Evolutionary conservation across 2,797 vertebrate genomes (phyloP), one percentile per base, ranked within the genome.

Genomic region (Selene dorsalis): DNA sequence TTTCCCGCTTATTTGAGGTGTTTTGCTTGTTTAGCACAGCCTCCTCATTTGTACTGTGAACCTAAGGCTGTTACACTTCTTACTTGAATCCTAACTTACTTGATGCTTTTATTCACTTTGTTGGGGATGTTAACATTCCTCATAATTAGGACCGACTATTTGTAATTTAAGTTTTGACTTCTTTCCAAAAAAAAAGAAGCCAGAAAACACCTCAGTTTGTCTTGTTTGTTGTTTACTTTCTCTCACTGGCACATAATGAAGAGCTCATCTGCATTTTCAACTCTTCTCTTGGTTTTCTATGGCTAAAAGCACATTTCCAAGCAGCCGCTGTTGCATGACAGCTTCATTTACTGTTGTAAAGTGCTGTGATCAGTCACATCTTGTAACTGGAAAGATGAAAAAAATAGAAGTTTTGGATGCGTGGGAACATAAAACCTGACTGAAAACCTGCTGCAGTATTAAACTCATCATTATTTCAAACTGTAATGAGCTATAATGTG

Each of bases 1-100:
- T 69, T 80, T 77, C 63, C 76, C 68, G 76, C 77, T 66, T 58
- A n/a, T 32, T 66, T 4, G 2, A 61, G 18, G 18, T 80, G 72
- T 53, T 24, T 43, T 22, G 14, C 30, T 45, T 68, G 12, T 69
- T 68, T 3, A 56, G 52, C 64, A 50, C 32, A 63, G 43, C 22
- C 18, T 56, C 58, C 28, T 60, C 60, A 50, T 52, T 83, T 66
- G 24, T 43, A 1, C 3, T 55, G 57, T 60, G 68, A 24, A 50
- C 61, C 16, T 2, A 22, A 52, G 20, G 39, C 52, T 62, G 24
- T 75, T 53, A 59, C 0, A 57, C 69, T 70, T 20, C 38, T 13
- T 2, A 62, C 59, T 35, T 53, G 1, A 76, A 65, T 56, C 52
- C 43, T 45, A 17, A 45, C 16, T 43, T 43, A 43, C 43, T 45